A percentile compares a stretch with the other conserved stretches of the same genome.
Evolutionary conservation across 2,797 vertebrate species (phyloP).

Genomic region (Bradypodion pumilum): DNA sequence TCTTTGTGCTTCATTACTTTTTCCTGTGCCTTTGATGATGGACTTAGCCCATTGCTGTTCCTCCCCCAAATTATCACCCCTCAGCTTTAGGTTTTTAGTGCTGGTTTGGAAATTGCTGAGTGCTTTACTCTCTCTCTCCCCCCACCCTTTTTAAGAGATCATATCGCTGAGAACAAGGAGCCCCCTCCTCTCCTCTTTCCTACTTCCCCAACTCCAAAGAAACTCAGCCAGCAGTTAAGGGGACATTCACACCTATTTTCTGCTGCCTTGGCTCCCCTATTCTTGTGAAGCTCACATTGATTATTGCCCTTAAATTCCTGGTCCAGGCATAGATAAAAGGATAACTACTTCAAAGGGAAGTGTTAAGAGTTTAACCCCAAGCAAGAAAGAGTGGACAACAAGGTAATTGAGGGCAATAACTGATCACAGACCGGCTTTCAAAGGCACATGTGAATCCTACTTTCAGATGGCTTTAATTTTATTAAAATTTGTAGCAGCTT

Average conservation of each 20-base stretch:
- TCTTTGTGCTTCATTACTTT: slow-evolving; percentile 79
- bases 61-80: slow-evolving; percentile 58
- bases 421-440: slow-evolving; percentile 88
- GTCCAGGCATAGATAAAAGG: slow-evolving; percentile 98
- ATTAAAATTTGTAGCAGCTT: slow-evolving; percentile 93
- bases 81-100: slow-evolving; percentile 66
- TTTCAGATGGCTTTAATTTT: slow-evolving; percentile 95
- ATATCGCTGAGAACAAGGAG: slow-evolving; percentile 64
- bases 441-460: slow-evolving; percentile 81
- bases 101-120: slow-evolving; percentile 61
- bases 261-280: slow-evolving; percentile 84
- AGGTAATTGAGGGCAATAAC: slow-evolving; percentile 96
- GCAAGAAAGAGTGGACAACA: slow-evolving; percentile 91
- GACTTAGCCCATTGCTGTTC: slow-evolving; percentile 71
- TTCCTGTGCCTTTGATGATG: slow-evolving; percentile 80
- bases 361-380: slow-evolving; percentile 96
- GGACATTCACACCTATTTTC: slow-evolving; percentile 86
- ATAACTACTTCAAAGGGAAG: slow-evolving; percentile 98
- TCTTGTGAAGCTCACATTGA: slow-evolving; percentile 90
- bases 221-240: slow-evolving; percentile 62
- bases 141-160: slow-evolving; percentile 38
- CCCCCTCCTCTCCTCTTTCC: slow-evolving; percentile 61
- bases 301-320: slow-evolving; percentile 96
- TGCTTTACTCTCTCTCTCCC: slow-evolving; percentile 38
- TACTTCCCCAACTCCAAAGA: slow-evolving; percentile 58